Evolutionary conservation across 2,888 invertebrate species (phyloP).

Genomic region (Altica lythri): DNA sequence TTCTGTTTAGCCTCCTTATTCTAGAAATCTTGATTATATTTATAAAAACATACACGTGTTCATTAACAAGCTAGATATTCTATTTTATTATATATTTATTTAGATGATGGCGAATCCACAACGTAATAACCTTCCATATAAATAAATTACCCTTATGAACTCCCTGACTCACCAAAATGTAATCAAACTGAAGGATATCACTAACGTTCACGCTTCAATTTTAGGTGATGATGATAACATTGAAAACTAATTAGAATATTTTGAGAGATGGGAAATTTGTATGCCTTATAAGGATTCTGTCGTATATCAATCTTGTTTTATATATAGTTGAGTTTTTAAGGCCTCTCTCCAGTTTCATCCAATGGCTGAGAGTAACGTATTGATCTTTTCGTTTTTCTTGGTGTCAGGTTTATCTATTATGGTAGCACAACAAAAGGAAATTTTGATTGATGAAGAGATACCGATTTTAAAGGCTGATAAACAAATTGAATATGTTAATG

Average conservation of each 20-base stretch:
- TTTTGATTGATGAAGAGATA: constrained; percentile 46
- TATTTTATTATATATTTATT: no score
- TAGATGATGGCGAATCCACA: no score
- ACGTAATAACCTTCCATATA: no score
- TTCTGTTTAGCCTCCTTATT: no score
- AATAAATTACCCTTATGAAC: no score
- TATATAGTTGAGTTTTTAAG: constrained; percentile 7
- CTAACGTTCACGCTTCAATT: no score
- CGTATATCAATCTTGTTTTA: not conserved
- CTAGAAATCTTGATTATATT: no score
- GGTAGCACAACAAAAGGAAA: constrained; percentile 39
- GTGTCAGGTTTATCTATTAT: constrained; percentile 21
- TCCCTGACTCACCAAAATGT: no score
- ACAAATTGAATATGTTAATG: constrained; percentile 30
- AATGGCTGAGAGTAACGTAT: constrained; percentile 20
- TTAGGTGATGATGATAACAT: no score
- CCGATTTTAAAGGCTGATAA: constrained; percentile 39
- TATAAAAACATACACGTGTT: no score
- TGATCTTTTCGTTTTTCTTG: constrained; percentile 17
- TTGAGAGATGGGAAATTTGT: not conserved
- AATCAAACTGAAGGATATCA: no score
- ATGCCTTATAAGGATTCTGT: constrained; percentile 12
- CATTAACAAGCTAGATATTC: no score
- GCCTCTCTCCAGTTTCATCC: constrained; percentile 10
- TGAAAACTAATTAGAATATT: constrained; percentile 1